phyloP scores from a whole-genome alignment of 2,113 vertebrate species.

The Theropithecus gelada region DNA sequence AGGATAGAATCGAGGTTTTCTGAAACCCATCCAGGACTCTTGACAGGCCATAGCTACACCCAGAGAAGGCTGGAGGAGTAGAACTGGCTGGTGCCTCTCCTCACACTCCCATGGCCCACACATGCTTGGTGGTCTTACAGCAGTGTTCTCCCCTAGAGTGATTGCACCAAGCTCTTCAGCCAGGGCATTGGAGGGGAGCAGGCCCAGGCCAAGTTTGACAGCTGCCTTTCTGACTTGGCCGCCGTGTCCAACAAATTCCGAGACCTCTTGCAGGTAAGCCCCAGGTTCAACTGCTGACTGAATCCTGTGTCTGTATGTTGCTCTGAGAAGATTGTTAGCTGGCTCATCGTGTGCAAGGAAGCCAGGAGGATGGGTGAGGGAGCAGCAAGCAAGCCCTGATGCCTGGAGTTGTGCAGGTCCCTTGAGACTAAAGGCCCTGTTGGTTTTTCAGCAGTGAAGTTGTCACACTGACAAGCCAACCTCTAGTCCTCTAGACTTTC shows the following conservation, averaged over 20 bases:
- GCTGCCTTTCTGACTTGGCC: conserved; percentile 95
- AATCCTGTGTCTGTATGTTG: neutral
- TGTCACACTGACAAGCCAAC: neutral
- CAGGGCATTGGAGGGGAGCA: conserved; percentile 92
- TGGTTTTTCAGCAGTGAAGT: neutral
- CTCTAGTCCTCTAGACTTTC: neutral
- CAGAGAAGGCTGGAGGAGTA: neutral
- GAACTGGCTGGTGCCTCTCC: neutral
- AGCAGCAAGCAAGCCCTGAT: neutral
- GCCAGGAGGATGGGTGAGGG: neutral
- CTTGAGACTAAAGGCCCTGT: neutral
- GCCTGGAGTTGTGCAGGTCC: neutral
- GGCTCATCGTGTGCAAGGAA: neutral
- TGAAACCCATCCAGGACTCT: neutral
- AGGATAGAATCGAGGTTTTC: neutral
- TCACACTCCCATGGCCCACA: neutral
- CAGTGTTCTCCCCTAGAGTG: conserved; percentile 86
- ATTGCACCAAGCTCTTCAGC: conserved; percentile 94
- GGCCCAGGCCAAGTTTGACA: conserved; percentile 95
- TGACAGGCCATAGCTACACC: neutral
- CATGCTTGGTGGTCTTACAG: neutral
- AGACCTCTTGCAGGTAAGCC: conserved; percentile 95
- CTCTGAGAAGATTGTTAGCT: conserved; percentile 9
- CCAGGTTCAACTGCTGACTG: neutral
- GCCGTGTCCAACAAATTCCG: conserved; percentile 95